Evolutionary conservation across 1,140 invertebrate genomes (phyloP).

Genomic region (Anadara kagoshimensis): DNA sequence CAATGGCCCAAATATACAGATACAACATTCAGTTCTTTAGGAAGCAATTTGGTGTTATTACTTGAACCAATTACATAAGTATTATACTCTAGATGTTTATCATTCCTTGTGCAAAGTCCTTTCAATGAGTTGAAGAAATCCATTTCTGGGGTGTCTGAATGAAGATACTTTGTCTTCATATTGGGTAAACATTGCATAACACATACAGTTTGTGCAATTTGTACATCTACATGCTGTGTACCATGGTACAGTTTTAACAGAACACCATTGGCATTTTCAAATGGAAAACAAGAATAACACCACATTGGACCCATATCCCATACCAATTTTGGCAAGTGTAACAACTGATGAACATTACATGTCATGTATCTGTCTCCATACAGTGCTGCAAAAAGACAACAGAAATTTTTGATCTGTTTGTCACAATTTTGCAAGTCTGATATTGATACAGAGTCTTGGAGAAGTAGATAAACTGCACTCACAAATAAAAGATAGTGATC

Average conservation of each 20-base stretch:
- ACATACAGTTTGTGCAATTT: not conserved
- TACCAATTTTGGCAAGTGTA: conserved; percentile 21
- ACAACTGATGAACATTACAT: conserved; percentile 17
- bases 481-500: conserved; percentile 21
- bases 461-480: conserved; percentile 15
- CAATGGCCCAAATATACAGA: no score
- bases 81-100: no score
- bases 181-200: conserved; percentile 19
- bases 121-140: no score
- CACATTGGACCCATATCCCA: conserved; percentile 41
- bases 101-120: no score
- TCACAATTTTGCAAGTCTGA: conserved; percentile 10
- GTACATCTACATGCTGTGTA: conserved; percentile 10
- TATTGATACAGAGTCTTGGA: conserved; percentile 6
- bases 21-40: no score
- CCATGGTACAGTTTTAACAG: conserved; percentile 14
- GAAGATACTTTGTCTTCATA: no score
- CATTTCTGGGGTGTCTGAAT: no score
- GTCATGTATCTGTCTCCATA: conserved; percentile 30
- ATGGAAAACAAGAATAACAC: conserved; percentile 41
- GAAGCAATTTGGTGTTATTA: no score
- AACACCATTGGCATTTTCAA: conserved; percentile 42
- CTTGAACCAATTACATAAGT: no score
- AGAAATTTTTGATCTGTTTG: conserved; percentile 2
- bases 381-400: conserved; percentile 14